Evolutionary conservation across 2,113 vertebrate genomes (phyloP).

Genomic region (Indicator maculatus): DNA sequence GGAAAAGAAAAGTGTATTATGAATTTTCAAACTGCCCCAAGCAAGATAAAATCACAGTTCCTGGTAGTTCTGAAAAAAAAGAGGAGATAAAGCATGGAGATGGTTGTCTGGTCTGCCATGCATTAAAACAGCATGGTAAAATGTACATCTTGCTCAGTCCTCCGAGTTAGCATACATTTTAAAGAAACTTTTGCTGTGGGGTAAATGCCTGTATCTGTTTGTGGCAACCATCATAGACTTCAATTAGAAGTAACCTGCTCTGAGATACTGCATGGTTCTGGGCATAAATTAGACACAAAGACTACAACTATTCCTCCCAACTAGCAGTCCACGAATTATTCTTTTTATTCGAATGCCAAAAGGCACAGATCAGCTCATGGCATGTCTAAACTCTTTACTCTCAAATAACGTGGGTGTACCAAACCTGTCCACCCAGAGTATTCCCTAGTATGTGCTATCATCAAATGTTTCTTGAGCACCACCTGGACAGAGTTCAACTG

Average conservation of each 20-base stretch:
- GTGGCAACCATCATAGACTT: neutral
- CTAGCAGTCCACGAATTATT: neutral
- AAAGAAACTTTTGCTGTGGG: neutral
- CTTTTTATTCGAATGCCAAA: neutral
- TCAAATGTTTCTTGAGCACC: neutral
- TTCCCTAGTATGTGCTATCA: neutral
- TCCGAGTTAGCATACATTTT: neutral
- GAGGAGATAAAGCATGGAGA: neutral
- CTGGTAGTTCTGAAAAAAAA: neutral
- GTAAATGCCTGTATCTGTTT: neutral
- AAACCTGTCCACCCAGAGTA: neutral
- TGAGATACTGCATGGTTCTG: neutral
- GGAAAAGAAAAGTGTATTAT: neutral
- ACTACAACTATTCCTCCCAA: neutral
- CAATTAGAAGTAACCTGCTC: neutral
- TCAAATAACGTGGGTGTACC: rapidly evolving
- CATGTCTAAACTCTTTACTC: neutral
- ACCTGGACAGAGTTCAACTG: neutral
- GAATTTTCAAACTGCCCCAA: neutral
- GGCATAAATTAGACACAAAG: neutral
- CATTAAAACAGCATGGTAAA: neutral
- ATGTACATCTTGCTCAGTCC: neutral
- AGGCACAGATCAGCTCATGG: neutral
- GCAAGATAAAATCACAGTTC: neutral
- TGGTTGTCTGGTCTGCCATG: neutral